phyloP scores from a whole-genome alignment of 2,113 vertebrate species.

The Gnathonemus longibarbis region DNA sequence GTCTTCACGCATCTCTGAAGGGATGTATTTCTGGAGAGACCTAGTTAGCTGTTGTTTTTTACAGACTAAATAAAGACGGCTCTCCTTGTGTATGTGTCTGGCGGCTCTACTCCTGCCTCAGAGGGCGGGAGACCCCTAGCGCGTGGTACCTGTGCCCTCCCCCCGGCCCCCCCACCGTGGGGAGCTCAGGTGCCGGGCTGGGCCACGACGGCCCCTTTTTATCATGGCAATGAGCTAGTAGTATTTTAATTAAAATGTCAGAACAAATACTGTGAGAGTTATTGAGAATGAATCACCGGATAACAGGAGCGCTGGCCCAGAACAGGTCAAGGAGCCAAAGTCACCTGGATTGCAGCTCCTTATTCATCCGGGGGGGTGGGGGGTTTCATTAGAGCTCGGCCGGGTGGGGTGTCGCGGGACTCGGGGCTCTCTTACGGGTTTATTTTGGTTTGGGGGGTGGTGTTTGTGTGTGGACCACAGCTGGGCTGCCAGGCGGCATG shows the following conservation, averaged over 20 bases:
- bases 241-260: slow-evolving; percentile 94
- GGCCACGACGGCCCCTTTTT: slow-evolving; percentile 57
- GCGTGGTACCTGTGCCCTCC: neutral
- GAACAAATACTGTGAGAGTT: slow-evolving; percentile 83
- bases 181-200: slow-evolving; percentile 57
- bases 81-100: neutral
- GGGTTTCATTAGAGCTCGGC: neutral
- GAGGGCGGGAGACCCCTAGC: neutral
- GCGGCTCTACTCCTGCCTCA: neutral
- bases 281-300: slow-evolving; percentile 83
- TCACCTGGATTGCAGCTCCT: slow-evolving; percentile 69
- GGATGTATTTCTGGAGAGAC: slow-evolving; percentile 19
- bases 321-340: slow-evolving; percentile 82
- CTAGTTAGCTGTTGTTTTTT: slow-evolving; percentile 20
- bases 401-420: neutral
- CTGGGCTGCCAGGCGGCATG: neutral
- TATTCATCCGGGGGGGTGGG: slow-evolving; percentile 52
- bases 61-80: slow-evolving; percentile 13
- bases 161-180: slow-evolving; percentile 27
- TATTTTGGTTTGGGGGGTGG: neutral
- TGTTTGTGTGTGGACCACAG: neutral
- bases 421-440: neutral
- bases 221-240: slow-evolving; percentile 80
- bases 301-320: slow-evolving; percentile 79
- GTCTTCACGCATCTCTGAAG: slow-evolving; percentile 20